Evolutionary conservation across 2,888 invertebrate genomes (phyloP).

Genomic region (Altica lythri): DNA sequence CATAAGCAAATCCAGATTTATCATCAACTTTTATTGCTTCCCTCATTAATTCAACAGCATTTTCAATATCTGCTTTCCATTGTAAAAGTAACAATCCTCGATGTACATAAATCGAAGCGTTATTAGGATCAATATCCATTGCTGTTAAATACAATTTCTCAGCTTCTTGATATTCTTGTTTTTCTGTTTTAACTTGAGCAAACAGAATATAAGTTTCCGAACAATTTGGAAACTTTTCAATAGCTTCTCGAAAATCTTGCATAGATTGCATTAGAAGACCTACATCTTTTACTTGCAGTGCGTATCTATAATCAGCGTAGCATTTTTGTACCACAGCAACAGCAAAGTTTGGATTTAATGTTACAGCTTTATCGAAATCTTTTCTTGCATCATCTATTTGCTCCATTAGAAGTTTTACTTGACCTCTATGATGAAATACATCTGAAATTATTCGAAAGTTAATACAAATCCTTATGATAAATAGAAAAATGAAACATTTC

Average conservation of each 20-base stretch:
- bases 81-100: conserved; percentile 82
- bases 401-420: conserved; percentile 83
- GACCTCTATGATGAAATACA: conserved; percentile 90
- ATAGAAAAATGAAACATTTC: no score
- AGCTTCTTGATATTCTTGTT: conserved; percentile 81
- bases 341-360: conserved; percentile 81
- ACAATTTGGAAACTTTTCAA: conserved; percentile 81
- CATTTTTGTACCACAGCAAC: conserved; percentile 89
- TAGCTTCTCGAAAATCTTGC: conserved; percentile 73
- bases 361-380: conserved; percentile 83
- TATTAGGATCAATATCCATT: conserved; percentile 78
- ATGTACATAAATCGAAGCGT: conserved; percentile 87
- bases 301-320: conserved; percentile 77
- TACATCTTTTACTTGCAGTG: conserved; percentile 54
- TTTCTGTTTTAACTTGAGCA: conserved; percentile 82
- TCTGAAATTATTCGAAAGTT: no score
- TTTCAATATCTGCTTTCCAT: conserved; percentile 81
- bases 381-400: conserved; percentile 77
- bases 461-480: no score
- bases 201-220: conserved; percentile 86
- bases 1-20: conserved; percentile 93
- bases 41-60: conserved; percentile 76
- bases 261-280: conserved; percentile 68
- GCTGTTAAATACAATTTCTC: conserved; percentile 82
- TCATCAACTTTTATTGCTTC: conserved; percentile 86